A percentile compares a stretch with the other conserved stretches of the same genome.
These are phyloP conservation scores for Phenganax stokvisi DNA, from an alignment of 92 coral and sea anemone species.

Conservation along the genomic window DNA sequence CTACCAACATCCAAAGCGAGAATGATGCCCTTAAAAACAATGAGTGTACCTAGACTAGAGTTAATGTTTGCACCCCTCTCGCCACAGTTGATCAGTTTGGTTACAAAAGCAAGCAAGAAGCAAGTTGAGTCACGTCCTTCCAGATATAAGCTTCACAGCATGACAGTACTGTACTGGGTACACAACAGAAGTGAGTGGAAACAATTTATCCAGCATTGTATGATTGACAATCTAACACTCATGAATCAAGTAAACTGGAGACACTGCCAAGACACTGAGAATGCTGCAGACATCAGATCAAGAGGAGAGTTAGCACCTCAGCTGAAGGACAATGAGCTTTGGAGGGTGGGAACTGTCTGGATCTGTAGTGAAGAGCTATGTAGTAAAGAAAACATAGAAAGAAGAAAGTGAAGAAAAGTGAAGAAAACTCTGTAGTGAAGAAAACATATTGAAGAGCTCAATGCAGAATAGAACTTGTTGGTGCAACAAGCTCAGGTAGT, in stretches of 20 bases:
- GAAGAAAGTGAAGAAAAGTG: too few species aligned
- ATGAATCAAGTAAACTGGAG: neutral
- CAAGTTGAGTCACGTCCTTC: neutral
- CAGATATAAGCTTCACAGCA: slow-evolving; percentile 1
- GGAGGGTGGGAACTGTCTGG: neutral
- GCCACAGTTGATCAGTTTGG: neutral
- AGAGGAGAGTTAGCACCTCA: neutral
- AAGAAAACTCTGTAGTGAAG: too few species aligned
- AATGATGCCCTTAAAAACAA: neutral
- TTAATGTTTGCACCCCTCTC: slow-evolving; percentile 9
- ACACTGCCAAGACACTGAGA: neutral
- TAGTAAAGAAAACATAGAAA: too few species aligned
- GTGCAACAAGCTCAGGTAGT: too few species aligned
- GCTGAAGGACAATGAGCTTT: neutral
- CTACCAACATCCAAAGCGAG: neutral
- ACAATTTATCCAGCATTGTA: neutral
- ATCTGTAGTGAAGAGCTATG: neutral
- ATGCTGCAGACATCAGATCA: neutral
- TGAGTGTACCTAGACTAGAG: slow-evolving; percentile 6
- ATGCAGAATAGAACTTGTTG: too few species aligned
- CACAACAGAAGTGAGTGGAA: neutral
- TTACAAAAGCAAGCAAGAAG: neutral
- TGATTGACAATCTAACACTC: neutral
- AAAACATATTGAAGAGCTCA: too few species aligned
- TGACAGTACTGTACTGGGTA: neutral